Evolutionary conservation across 2,797 vertebrate species (phyloP), one percentile per base, ranked within the genome.

Genomic region (Pachyuromys duprasi): DNA sequence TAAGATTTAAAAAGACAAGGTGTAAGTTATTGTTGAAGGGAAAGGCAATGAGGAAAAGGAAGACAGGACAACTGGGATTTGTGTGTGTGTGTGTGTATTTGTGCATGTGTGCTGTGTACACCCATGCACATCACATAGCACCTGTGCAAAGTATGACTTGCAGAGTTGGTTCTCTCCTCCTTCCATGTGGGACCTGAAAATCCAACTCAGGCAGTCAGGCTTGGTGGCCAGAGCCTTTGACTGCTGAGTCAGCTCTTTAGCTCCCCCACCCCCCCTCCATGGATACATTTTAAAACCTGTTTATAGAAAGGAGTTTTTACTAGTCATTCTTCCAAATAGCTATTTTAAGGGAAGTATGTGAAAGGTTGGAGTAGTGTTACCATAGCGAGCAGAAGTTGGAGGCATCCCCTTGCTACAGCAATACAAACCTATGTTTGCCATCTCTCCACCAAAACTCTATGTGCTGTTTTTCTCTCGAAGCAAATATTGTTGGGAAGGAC

Each of bases 361-460:
- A 63, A 76, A 57, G 80, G 45, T 24, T 24, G n/a, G 0, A 42
- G 39, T 31, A 28, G 28, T 0, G 31, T 98, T 96, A 98, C 79
- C 82, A 75, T 67, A 98, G 92, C 0, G 95, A 93, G 95, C 83
- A 96, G 57, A 96, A 36, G 39, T 97, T 76, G 98, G 96, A 86
- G 95, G 0, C 87, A 39, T 1, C 2, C 98, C 72, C 0, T 72
- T 65, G 4, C 28, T 96, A 95, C 96, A 95, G 76, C 79, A 93
- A 83, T 13, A 91, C 89, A 97, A 95, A 81, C 67, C 86, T 14
- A 2, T 0, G 0, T 0, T 22, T 55, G 5, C 39, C 13, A 60
- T 62, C 45, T 62, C 70, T 15, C 92, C 80, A 0, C 28, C 92
- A 5, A 57, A 2, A 2, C 93, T 86, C 70, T 96, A 93, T 39